Percentiles rank a stretch among this genome's conserved stretches.
These are phyloP conservation scores for Leptinotarsa undecemlineata DNA, from an alignment of 1,140 invertebrate genomes.

Conservation along the genomic window DNA sequence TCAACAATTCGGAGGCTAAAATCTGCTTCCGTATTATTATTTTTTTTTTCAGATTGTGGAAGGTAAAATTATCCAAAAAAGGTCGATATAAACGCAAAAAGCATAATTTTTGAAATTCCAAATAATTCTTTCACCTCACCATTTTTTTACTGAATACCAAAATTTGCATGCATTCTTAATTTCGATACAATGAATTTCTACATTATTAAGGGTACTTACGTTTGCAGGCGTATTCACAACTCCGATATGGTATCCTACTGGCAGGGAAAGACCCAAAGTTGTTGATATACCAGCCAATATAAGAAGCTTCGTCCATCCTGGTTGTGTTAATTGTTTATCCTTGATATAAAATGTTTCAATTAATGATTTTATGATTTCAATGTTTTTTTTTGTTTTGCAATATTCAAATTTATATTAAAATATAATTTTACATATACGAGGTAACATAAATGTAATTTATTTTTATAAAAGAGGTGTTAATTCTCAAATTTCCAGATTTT, in stretches of 20 bases:
- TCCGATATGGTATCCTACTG: slow-evolving; percentile 87
- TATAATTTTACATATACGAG: no score
- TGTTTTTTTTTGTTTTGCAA: no score
- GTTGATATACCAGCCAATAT: slow-evolving; percentile 67
- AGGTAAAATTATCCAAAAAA: no score
- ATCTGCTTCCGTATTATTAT: no score
- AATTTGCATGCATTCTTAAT: neutral
- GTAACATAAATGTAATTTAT: no score
- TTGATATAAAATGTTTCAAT: slow-evolving; percentile 25
- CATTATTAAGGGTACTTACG: slow-evolving; percentile 57
- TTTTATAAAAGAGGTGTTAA: no score
- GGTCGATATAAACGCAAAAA: no score
- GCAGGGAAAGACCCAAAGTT: slow-evolving; percentile 79
- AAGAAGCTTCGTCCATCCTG: slow-evolving; percentile 62
- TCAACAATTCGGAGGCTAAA: no score
- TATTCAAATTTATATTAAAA: no score
- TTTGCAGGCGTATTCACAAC: slow-evolving; percentile 83
- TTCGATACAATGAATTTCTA: neutral
- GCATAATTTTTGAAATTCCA: neutral
- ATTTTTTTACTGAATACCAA: neutral
- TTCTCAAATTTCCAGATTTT: no score
- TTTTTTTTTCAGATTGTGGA: no score
- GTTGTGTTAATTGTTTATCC: slow-evolving; percentile 39
- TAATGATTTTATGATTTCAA: no score
- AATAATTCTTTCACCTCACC: neutral